Evolutionary conservation across 1,140 invertebrate species (phyloP).

Genomic region (Muscidifurax raptorellus): DNA sequence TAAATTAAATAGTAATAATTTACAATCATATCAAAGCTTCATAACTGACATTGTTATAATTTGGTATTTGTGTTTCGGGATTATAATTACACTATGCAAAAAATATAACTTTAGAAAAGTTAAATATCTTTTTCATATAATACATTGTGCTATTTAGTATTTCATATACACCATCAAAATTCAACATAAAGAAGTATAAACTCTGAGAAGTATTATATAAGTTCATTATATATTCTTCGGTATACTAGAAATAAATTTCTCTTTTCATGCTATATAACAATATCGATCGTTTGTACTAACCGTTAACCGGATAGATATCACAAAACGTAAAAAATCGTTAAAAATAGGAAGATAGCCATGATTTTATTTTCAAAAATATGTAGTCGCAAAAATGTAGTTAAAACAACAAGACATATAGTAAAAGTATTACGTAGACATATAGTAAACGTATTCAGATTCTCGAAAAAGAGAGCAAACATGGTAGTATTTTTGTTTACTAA

Average conservation of each 20-base stretch:
- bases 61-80: not conserved
- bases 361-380: not conserved
- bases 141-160: not conserved
- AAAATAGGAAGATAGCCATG: slow-evolving; percentile 20
- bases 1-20: not conserved
- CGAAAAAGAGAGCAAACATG: slow-evolving; percentile 31
- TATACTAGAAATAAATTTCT: not conserved
- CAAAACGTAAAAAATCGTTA: slow-evolving; percentile 10
- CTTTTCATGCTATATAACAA: not conserved
- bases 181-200: slow-evolving; percentile 7
- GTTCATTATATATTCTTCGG: not conserved
- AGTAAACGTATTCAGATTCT: not conserved
- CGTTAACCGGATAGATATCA: slow-evolving; percentile 4
- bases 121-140: slow-evolving; percentile 21
- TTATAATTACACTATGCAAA: slow-evolving; percentile 8
- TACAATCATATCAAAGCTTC: not conserved
- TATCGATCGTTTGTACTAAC: slow-evolving; percentile 12
- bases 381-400: not conserved
- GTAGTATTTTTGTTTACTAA: slow-evolving; percentile 1
- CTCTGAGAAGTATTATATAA: slow-evolving; percentile 3
- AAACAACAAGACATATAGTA: slow-evolving; percentile 13
- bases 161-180: not conserved
- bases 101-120: slow-evolving; percentile 32
- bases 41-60: not conserved
- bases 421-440: too few relatives aligned